Conservation (phyloP, 2,797 vertebrate species). For the Halcyon leucocephala region DNA sequence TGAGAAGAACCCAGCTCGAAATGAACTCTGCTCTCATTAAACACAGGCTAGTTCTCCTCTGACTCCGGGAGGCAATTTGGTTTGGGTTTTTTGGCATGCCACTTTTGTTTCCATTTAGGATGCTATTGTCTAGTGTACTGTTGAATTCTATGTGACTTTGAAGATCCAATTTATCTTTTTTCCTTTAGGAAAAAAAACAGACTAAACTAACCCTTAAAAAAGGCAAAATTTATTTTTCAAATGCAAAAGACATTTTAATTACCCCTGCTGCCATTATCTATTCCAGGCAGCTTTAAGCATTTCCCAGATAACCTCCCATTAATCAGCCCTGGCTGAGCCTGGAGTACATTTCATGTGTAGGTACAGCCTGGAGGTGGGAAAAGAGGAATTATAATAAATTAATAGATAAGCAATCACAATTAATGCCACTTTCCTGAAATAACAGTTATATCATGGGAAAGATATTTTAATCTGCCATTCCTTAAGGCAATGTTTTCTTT, state of each 20-base stretch:
- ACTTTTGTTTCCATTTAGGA: not conserved
- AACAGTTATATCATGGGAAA: conserved; percentile 82
- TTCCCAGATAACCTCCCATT: conserved; percentile 82
- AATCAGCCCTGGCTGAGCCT: conserved; percentile 82
- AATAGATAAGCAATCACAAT: conserved; percentile 87
- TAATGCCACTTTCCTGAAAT: conserved; percentile 81
- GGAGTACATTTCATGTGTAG: conserved; percentile 78
- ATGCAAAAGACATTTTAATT: conserved; percentile 81
- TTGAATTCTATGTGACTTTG: conserved; percentile 12
- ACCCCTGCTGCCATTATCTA: conserved; percentile 80
- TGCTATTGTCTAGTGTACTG: not conserved
- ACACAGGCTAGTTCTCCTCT: not conserved
- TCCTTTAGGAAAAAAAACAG: conserved; percentile 54
- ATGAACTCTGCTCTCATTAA: not conserved
- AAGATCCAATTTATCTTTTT: conserved; percentile 46
- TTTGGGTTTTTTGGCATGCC: not conserved
- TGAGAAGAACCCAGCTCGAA: not conserved
- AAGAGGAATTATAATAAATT: conserved; percentile 84
- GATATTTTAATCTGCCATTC: conserved; percentile 84
- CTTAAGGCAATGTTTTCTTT: conserved; percentile 82
- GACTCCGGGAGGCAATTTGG: not conserved
- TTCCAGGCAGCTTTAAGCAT: conserved; percentile 78
- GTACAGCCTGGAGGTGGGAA: conserved; percentile 81
- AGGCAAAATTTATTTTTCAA: conserved; percentile 68
- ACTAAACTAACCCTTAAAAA: conserved; percentile 60